A percentile compares a stretch with the other conserved stretches of the same genome.
These are phyloP conservation scores for Cyphomyrus plagiostoma DNA, from an alignment of 2,113 vertebrate species.

Conservation along the genomic window DNA sequence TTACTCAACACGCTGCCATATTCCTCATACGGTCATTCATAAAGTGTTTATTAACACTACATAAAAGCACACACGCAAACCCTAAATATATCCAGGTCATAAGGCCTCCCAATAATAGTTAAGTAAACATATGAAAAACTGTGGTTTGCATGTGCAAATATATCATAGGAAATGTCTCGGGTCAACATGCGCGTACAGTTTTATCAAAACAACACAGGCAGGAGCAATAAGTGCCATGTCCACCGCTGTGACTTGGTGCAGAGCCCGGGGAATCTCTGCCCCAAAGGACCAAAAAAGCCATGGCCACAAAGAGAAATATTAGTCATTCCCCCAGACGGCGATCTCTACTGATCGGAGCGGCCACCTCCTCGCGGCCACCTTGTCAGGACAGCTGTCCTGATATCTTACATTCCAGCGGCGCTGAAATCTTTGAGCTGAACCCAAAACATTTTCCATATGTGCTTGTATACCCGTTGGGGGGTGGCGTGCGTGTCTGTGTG, in stretches of 20 bases:
- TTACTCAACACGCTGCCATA: not conserved
- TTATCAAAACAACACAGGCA: not conserved
- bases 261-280: not conserved
- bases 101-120: not conserved
- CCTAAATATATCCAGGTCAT: not conserved
- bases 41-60: not conserved
- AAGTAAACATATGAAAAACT: not conserved
- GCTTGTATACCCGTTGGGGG: not conserved
- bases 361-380: not conserved
- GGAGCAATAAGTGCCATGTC: not conserved
- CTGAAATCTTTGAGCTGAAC: not conserved
- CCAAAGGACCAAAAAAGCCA: not conserved
- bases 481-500: not conserved
- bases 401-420: not conserved
- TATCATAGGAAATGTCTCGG: not conserved
- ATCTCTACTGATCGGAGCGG: not conserved
- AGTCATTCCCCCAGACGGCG: not conserved
- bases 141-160: not conserved
- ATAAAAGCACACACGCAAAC: not conserved
- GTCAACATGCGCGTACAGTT: not conserved
- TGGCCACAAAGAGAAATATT: not conserved
- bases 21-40: not conserved
- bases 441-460: slow-evolving; percentile 4
- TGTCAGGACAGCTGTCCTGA: not conserved
- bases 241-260: not conserved